Percentiles rank a stretch among this genome's conserved stretches.
These are phyloP conservation scores for Sepiola atlantica DNA, from an alignment of 2,888 invertebrate species.

Conservation along the genomic window DNA sequence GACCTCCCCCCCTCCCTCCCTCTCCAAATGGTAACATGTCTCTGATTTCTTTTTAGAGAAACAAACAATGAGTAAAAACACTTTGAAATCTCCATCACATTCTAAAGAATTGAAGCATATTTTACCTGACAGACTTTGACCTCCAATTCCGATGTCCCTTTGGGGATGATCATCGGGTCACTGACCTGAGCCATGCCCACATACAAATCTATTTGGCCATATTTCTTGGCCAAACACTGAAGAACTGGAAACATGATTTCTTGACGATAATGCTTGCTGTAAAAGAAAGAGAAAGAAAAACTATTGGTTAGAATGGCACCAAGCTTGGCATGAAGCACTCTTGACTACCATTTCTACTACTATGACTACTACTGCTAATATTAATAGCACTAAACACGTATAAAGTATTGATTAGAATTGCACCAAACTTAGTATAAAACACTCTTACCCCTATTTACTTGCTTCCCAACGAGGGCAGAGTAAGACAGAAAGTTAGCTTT, in stretches of 20 bases:
- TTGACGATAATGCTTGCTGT: conserved; percentile 71
- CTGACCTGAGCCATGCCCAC: conserved; percentile 71
- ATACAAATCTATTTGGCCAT: conserved; percentile 71
- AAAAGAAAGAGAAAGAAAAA: background rate
- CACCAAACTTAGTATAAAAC: too few species aligned
- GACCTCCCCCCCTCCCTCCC: too few species aligned
- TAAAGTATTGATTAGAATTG: too few species aligned
- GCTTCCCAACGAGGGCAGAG: too few species aligned
- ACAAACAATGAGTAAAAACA: conserved; percentile 52
- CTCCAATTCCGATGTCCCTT: conserved; percentile 72
- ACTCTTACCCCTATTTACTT: too few species aligned
- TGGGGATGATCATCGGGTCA: conserved; percentile 70
- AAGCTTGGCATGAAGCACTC: too few species aligned
- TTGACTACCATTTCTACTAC: too few species aligned
- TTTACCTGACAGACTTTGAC: conserved; percentile 71
- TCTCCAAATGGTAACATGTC: background rate
- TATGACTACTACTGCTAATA: too few species aligned
- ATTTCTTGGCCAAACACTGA: conserved; percentile 70
- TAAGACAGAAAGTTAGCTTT: too few species aligned
- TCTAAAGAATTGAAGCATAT: conserved; percentile 50
- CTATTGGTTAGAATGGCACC: too few species aligned
- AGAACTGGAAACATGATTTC: conserved; percentile 72
- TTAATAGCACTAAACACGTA: too few species aligned
- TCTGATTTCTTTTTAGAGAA: background rate
- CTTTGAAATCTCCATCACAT: conserved; percentile 70